Evolutionary conservation across 2,888 invertebrate genomes (phyloP), one percentile per base, ranked within the genome.

Genomic region (Deilephila elpenor): DNA sequence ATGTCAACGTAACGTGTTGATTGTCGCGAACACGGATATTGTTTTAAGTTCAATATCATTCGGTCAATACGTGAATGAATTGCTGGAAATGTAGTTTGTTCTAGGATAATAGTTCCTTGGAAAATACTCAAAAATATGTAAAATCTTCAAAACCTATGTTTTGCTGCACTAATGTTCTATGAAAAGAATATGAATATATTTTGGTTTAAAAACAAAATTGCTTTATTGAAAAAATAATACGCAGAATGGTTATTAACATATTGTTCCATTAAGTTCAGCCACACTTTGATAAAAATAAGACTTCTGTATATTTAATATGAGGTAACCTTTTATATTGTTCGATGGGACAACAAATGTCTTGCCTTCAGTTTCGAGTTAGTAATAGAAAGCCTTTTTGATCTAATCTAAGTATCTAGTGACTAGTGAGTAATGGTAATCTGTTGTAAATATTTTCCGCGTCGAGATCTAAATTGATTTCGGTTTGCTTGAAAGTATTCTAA

Each of bases 11-110:
- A 25, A 34, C 37, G 44, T 64, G 17, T 51, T 25, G 51, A 51
- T 67, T 51, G 67, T 67, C 37, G 3, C 44, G 14, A 17, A 67
- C 67, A 67, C 25, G 44, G 25, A 67, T 25, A 25, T 51, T 51
- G 51, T 67, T 67, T 67, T 51, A 64, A 11, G n/a, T 44, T 44
- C 17, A n/a, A 7, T 51, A 67, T 51, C 11, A 14, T 4, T 56
- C 19, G 53, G 67, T 51, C 14, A 25, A 20, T 62, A 62, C 34
- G 34, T n/a, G 62, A 5, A 17, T 17, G 32, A 25, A 60, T 37
- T 8, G 20, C 3, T 11, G 44, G 34, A 37, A 14, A n/a, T 64
- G 17, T 19, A 4, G n/a, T 64, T 44, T 20, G 34, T 11, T 37
- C 5, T 64, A n/a, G 3, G 14, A 44, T 44, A 2, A 44, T 44